These are phyloP conservation scores for Torymus tubicola DNA, from an alignment of 2,888 invertebrate genomes.

Conservation along the genomic window DNA sequence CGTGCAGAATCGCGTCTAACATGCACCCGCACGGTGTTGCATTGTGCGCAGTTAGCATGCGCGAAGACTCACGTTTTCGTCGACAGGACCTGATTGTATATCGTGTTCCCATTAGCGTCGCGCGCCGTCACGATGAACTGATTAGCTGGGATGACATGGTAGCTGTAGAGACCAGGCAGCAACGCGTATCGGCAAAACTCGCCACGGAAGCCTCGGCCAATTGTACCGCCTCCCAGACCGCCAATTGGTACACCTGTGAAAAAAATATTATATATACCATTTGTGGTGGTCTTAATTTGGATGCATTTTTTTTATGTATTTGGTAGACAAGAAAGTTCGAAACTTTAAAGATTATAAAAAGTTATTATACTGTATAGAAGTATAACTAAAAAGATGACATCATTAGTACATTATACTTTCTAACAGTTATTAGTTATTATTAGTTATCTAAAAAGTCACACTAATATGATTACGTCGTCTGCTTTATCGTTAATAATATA, in stretches of 20 bases:
- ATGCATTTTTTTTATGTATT: too few species aligned
- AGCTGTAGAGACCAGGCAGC: conserved; percentile 92
- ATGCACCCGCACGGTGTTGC: background rate
- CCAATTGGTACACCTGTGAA: conserved; percentile 87
- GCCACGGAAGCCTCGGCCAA: conserved; percentile 94
- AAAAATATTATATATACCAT: too few species aligned
- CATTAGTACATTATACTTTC: too few species aligned
- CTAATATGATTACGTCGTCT: too few species aligned
- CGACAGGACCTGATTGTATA: conserved; percentile 89
- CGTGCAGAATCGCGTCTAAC: conserved; percentile 9
- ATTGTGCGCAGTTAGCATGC: background rate
- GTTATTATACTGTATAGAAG: too few species aligned
- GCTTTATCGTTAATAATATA: too few species aligned
- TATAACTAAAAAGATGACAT: too few species aligned
- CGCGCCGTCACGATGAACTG: conserved; percentile 94
- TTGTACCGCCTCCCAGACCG: conserved; percentile 88
- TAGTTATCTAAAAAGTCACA: too few species aligned
- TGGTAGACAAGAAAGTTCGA: too few species aligned
- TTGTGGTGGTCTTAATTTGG: too few species aligned
- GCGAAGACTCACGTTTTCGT: conserved; percentile 75
- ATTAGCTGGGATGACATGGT: conserved; percentile 88
- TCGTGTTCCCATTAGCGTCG: conserved; percentile 82
- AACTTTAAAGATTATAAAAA: too few species aligned
- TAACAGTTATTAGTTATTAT: too few species aligned
- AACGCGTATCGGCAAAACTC: conserved; percentile 96